phyloP scores from a whole-genome alignment of 2,113 vertebrate genomes.

The Jacana jacana region DNA sequence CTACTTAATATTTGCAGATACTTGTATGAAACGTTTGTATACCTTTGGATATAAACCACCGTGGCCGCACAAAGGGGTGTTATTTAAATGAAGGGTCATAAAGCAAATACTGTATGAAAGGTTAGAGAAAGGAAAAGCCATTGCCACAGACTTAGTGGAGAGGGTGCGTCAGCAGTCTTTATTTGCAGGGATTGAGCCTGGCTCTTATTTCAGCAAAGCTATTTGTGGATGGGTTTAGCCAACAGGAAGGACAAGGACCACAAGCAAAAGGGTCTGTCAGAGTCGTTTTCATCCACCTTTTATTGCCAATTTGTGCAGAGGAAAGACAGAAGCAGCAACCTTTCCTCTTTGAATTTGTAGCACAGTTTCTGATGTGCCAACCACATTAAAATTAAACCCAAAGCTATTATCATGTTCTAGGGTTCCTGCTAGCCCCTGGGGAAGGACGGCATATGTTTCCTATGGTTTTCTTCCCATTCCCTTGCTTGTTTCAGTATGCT shows the following conservation, averaged over 20 bases:
- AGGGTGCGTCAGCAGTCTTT: neutral
- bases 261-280: constrained; percentile 31
- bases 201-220: neutral
- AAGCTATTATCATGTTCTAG: neutral
- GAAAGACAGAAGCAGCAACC: neutral
- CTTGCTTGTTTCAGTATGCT: neutral
- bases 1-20: neutral
- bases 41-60: neutral
- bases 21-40: neutral
- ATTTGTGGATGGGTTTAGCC: neutral
- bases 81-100: neutral
- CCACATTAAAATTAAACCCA: neutral
- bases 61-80: neutral
- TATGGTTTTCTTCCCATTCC: neutral
- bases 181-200: neutral
- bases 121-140: constrained; percentile 3
- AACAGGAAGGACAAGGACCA: constrained; percentile 3
- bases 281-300: constrained; percentile 22
- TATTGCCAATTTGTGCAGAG: neutral
- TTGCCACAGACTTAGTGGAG: neutral
- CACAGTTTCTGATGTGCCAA: neutral
- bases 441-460: neutral
- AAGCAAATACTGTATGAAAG: neutral
- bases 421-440: neutral
- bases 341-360: constrained; percentile 17